These are phyloP conservation scores for Lissocephala sabroskyi DNA, from an alignment of 2,888 invertebrate species.

Conservation along the genomic window DNA sequence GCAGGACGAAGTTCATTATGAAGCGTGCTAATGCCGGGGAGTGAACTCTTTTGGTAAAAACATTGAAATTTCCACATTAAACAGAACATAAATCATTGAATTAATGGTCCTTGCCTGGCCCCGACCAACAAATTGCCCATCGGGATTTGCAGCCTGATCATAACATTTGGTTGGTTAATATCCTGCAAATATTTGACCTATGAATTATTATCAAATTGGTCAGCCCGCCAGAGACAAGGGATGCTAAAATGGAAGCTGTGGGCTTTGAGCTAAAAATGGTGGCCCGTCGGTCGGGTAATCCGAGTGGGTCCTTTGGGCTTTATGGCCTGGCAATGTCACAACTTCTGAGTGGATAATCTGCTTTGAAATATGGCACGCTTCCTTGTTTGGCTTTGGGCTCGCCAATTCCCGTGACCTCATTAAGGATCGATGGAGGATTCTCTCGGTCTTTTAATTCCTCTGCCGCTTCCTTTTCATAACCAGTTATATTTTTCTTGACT, in stretches of 20 bases:
- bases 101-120: constrained; percentile 45
- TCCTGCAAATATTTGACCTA: constrained; percentile 65
- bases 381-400: no score
- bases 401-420: no score
- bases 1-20: constrained; percentile 8
- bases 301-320: constrained; percentile 15
- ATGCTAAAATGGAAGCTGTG: no score
- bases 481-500: no score
- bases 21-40: constrained; percentile 55
- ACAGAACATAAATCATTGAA: constrained; percentile 69
- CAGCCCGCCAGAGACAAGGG: no score
- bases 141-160: constrained; percentile 62
- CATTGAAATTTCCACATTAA: constrained; percentile 67
- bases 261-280: no score
- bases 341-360: no score
- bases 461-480: no score
- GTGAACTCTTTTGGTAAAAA: constrained; percentile 69
- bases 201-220: constrained; percentile 57
- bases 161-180: constrained; percentile 55
- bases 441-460: no score
- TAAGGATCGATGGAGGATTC: no score
- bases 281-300: no score
- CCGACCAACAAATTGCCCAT: constrained; percentile 6
- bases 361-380: no score
- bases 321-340: constrained; percentile 20